Conservation (phyloP, 2,888 invertebrate genomes). For the Caenorhabditis sp. region DNA sequence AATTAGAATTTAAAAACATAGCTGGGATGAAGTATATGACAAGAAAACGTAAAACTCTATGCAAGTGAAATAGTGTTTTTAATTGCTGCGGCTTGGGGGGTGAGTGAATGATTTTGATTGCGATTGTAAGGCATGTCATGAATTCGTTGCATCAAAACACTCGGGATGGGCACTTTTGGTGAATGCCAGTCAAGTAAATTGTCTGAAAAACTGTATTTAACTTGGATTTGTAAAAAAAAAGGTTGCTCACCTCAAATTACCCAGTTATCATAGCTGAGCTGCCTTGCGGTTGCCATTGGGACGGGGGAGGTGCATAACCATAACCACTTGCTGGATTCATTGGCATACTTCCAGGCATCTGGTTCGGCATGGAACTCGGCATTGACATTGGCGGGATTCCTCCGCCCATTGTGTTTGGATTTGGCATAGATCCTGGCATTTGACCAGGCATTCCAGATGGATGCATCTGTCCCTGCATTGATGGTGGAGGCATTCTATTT, state of each 20-base stretch:
- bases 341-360: constrained; percentile 44
- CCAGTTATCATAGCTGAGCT: constrained; percentile 73
- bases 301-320: constrained; percentile 43
- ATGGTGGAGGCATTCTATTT: constrained; percentile 46
- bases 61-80: constrained; percentile 52
- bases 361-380: constrained; percentile 41
- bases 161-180: constrained; percentile 28
- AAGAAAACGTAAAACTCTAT: constrained; percentile 22
- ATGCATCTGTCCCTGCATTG: constrained; percentile 51
- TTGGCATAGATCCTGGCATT: constrained; percentile 42
- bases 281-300: constrained; percentile 63
- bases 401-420: constrained; percentile 37
- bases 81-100: constrained; percentile 36
- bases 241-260: constrained; percentile 25
- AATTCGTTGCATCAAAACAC: constrained; percentile 59
- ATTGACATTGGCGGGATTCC: constrained; percentile 49
- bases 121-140: constrained; percentile 54
- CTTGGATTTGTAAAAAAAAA: no score
- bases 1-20: neutral
- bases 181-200: constrained; percentile 9
- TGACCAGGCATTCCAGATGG: constrained; percentile 41
- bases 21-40: constrained; percentile 8
- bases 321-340: constrained; percentile 57
- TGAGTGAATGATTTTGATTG: neutral
- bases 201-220: no score